Base-by-base conservation (phyloP, 1,140 invertebrate species). In the Drosophila ohnishii region DNA sequence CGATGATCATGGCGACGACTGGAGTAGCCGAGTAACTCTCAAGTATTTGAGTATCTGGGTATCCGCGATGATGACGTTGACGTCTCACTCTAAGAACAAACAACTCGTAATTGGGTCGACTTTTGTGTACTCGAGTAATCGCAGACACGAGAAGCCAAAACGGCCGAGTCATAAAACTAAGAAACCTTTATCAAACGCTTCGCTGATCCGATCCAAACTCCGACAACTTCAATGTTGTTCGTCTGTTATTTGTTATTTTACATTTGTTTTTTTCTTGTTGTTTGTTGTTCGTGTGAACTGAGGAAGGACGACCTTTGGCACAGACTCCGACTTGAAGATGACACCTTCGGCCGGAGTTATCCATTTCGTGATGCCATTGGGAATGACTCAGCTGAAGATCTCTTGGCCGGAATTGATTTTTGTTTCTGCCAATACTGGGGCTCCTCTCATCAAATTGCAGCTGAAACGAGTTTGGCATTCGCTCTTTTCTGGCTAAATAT, bases 161-260 rank as follows among this genome's bases (percentile, higher is more conserved):
- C 48, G 53, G 62, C 53, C 72, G 40, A 75, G 71, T 66, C 61
- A 75, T 75, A 75, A 66, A 57, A 64, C 51, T n/a, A 34, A 55
- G 51, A 75, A 75, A 67, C 72, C 73, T 75, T 67, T 75, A 75
- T 75, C 72, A 75, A 75, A 75, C 72, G 73, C 73, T 75, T 67
- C 73, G 63, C 73, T 75, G 72, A 75, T 60, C 73, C 53, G 67
- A 57, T 55, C 73, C 66, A 40, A 75, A 39, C 73, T 28, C 45
- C 61, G 67, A 57, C 60, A 75, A 75, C 71, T 42, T 65, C 71
- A 75, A 75, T 75, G 71, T 16, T 70, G 42, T 57, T 65, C 45
- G 28, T 40, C 25, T 66, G 19, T 64, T 45, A 34, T 32, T 60
- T 58, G 30, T 37, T 65, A 42, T 45, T 47, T 45, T 57, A 16